phyloP scores from a whole-genome alignment of 2,797 vertebrate species.

The Catharus ustulatus region DNA sequence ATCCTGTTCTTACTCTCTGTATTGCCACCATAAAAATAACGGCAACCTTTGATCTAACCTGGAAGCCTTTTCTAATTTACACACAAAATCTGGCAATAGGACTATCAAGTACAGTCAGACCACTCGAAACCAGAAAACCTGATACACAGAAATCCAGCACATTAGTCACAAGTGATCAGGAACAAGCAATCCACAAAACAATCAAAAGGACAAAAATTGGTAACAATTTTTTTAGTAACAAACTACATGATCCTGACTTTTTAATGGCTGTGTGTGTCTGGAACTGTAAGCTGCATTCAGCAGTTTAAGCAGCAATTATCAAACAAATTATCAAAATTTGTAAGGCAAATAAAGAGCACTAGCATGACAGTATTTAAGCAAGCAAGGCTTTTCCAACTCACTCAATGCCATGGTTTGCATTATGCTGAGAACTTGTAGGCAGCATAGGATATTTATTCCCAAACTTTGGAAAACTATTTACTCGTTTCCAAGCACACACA shows the following conservation, averaged over 20 bases:
- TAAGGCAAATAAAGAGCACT: background rate
- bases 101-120: background rate
- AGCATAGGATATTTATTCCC: background rate
- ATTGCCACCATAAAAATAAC: constrained; percentile 27
- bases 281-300: background rate
- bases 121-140: background rate
- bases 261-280: background rate
- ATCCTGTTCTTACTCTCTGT: background rate
- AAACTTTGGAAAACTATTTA: background rate
- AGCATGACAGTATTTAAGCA: background rate
- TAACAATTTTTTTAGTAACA: background rate
- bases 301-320: background rate
- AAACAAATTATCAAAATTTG: constrained; percentile 29
- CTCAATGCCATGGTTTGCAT: background rate
- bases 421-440: background rate
- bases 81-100: constrained; percentile 17
- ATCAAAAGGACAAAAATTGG: background rate
- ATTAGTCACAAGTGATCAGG: accelerated
- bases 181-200: background rate
- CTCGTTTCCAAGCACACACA: background rate
- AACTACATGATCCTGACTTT: background rate
- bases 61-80: background rate
- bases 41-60: constrained; percentile 23
- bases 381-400: background rate
- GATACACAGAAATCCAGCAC: background rate